phyloP scores from a whole-genome alignment of 2,797 vertebrate species.

The Rhodeus uyekii region DNA sequence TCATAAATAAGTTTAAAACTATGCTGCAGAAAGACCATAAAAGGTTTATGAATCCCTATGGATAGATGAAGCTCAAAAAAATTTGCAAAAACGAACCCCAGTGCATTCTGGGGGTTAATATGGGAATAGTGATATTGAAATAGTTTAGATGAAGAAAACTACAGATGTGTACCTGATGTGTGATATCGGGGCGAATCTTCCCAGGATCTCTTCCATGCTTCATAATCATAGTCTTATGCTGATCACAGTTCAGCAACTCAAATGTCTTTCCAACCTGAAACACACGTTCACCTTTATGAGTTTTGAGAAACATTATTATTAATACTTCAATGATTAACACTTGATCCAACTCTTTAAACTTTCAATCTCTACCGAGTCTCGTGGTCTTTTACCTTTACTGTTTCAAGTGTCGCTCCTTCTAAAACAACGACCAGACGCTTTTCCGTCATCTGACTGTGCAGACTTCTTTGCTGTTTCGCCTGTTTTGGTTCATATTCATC shows the following conservation, averaged over 20 bases:
- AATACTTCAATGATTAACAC: background rate
- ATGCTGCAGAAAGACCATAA: background rate
- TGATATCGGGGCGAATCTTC: constrained; percentile 89
- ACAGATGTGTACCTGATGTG: constrained; percentile 85
- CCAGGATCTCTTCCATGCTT: constrained; percentile 91
- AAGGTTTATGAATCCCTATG: background rate
- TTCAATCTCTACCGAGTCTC: too few relatives aligned
- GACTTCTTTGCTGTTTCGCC: constrained; percentile 71
- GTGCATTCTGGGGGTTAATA: background rate
- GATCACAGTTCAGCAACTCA: constrained; percentile 94
- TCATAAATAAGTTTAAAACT: background rate
- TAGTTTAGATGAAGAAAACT: background rate
- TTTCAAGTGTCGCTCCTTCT: constrained; percentile 92
- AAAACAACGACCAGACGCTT: constrained; percentile 86
- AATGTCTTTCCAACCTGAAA: constrained; percentile 91
- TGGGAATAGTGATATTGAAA: background rate
- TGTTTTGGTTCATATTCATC: constrained; percentile 81
- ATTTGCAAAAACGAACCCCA: background rate
- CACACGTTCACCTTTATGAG: background rate
- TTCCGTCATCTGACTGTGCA: constrained; percentile 78
- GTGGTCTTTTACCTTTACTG: constrained; percentile 82
- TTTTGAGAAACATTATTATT: background rate
- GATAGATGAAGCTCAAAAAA: too few relatives aligned
- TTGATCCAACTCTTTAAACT: background rate
- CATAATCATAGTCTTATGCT: constrained; percentile 88